Evolutionary conservation across 2,888 invertebrate genomes (phyloP), one percentile per base, ranked within the genome.

Genomic region (Hirtodrosophila confusa): DNA sequence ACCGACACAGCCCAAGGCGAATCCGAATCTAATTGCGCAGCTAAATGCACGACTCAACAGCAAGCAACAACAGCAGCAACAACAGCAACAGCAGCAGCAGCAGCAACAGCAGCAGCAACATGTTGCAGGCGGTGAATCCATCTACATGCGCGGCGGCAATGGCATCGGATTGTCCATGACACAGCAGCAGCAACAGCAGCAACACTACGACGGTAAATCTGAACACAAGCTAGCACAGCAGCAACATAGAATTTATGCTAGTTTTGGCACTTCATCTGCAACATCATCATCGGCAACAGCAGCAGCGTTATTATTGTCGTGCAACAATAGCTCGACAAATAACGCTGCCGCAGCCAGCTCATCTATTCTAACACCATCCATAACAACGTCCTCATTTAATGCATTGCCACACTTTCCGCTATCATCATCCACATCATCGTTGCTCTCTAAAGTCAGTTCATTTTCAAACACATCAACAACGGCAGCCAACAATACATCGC

Each of bases 121-220:
- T 56, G 68, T 75, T 69, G 80, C 74, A 62, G 90, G 88, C 51
- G 85, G 79, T 67, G 80, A 66, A 54, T 82, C 58, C 67, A 88
- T 71, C 61, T 90, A 69, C 61, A 79, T 80, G 80, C 83, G 80
- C 53, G 60, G 61, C 58, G 63, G 45, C 55, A 69, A 57, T 37
- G 58, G 47, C 35, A 64, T 76, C 47, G 79, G 80, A 43, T 53
- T 78, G 79, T 63, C 88, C 71, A 71, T 85, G 85, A 44, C 79
- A 61, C 89, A 86, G 63, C 86, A 86, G 48, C 79, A 74, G 69
- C 84, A 80, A 53, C 88, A 88, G 86, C 90, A 90, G 89, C 90
- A 89, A 89, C 78, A 89, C 82, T 89, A 87, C 82, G 91, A 91
- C 88, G 91, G 91, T 91, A 91, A 91, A 91, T 90, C 87, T 78